These are phyloP conservation scores for Stegostoma tigrinum DNA, from an alignment of 2,113 vertebrate genomes.

Conservation along the genomic window DNA sequence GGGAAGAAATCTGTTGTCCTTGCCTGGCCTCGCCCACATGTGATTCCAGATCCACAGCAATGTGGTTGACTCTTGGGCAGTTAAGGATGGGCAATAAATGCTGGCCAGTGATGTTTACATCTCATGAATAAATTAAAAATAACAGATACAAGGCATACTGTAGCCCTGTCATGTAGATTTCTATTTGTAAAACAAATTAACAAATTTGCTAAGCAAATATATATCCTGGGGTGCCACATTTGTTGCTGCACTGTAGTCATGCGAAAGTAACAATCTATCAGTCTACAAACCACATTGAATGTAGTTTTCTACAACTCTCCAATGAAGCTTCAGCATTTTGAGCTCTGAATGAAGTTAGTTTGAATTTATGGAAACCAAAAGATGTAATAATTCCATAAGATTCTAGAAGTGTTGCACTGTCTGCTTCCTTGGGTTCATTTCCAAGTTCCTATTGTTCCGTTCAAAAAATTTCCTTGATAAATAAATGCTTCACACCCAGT, in stretches of 20 bases:
- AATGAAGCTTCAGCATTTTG: neutral
- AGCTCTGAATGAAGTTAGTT: neutral
- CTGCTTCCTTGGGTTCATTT: neutral
- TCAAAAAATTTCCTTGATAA: neutral
- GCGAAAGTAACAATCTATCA: neutral
- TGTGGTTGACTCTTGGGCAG: too few species aligned
- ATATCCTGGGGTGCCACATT: neutral
- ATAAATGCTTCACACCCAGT: neutral
- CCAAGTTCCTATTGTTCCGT: neutral
- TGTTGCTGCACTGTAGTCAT: neutral
- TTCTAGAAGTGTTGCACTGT: neutral
- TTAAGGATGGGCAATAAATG: too few species aligned
- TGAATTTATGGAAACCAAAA: neutral
- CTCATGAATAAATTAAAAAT: too few species aligned
- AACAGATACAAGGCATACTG: neutral
- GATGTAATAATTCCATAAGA: neutral
- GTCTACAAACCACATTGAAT: neutral
- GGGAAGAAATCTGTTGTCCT: too few species aligned
- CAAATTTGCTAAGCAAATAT: neutral
- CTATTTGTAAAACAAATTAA: neutral
- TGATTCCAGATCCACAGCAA: too few species aligned
- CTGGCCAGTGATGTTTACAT: too few species aligned
- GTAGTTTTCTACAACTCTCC: too few species aligned
- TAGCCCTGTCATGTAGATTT: neutral
- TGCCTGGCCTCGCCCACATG: too few species aligned